Conservation (phyloP, 2,888 invertebrate genomes). For the Limnephilus lunatus region DNA sequence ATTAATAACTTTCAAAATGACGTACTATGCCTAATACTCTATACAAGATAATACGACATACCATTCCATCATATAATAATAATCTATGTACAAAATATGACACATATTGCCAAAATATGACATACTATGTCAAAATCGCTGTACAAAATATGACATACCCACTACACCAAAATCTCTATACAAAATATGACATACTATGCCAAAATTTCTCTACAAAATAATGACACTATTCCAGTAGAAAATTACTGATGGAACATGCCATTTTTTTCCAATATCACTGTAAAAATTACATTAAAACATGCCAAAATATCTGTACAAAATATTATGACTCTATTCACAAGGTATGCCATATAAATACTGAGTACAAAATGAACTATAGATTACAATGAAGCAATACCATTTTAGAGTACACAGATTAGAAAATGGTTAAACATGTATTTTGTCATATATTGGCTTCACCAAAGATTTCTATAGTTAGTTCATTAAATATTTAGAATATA, state of each 20-base stretch:
- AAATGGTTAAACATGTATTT: neutral
- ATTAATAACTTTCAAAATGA: neutral
- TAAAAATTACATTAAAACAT: constrained; percentile 3
- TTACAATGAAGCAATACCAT: neutral
- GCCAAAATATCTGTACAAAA: constrained; percentile 21
- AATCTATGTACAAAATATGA: constrained; percentile 10
- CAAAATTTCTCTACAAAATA: no score
- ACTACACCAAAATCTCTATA: neutral
- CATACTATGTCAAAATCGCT: neutral
- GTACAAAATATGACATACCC: neutral
- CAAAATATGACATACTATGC: neutral
- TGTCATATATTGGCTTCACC: neutral
- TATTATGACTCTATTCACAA: neutral
- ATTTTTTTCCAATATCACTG: neutral
- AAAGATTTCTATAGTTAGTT: neutral
- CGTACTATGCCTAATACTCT: neutral
- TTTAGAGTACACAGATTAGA: neutral
- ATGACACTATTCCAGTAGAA: no score
- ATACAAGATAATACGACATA: neutral
- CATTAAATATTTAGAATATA: constrained; percentile 43
- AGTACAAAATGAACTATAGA: neutral
- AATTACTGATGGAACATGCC: no score
- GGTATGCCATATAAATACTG: neutral
- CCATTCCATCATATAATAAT: neutral
- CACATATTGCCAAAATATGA: constrained; percentile 1